Conservation (phyloP, 2,888 invertebrate genomes). For the Limnephilus marmoratus region DNA sequence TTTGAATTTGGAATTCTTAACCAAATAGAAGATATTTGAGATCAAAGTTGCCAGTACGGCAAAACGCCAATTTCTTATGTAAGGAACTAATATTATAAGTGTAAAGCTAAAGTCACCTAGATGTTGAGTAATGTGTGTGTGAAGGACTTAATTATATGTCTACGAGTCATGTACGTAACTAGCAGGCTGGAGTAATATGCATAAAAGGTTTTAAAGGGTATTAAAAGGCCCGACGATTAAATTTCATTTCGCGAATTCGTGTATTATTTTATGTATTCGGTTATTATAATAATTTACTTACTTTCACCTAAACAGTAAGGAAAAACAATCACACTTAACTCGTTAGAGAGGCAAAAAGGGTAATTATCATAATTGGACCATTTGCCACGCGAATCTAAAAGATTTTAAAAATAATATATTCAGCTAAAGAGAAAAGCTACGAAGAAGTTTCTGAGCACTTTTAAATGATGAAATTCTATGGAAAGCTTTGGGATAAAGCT, state of each 20-base stretch:
- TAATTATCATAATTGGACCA: conserved; percentile 14
- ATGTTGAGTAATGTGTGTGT: neutral
- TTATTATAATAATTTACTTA: neutral
- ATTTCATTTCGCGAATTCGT: neutral
- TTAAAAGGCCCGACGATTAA: neutral
- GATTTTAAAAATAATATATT: conserved; percentile 20
- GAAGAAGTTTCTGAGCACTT: conserved; percentile 15
- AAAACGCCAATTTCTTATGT: too few species aligned
- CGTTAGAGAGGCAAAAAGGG: neutral
- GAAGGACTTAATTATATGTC: neutral
- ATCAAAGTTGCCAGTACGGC: too few species aligned
- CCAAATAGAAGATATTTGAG: too few species aligned
- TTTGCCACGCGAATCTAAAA: conserved; percentile 4
- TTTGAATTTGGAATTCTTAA: too few species aligned
- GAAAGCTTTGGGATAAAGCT: neutral
- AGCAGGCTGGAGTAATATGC: neutral
- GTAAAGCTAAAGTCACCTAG: neutral
- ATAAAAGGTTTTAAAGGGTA: conserved; percentile 2
- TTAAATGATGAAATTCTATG: neutral
- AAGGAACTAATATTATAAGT: too few species aligned
- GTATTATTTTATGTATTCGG: neutral
- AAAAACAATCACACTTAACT: neutral
- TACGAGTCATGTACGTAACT: neutral
- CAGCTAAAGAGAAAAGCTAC: neutral
- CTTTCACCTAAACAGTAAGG: neutral